Conservation (phyloP, 2,797 vertebrate species). For the Mico argentatus region DNA sequence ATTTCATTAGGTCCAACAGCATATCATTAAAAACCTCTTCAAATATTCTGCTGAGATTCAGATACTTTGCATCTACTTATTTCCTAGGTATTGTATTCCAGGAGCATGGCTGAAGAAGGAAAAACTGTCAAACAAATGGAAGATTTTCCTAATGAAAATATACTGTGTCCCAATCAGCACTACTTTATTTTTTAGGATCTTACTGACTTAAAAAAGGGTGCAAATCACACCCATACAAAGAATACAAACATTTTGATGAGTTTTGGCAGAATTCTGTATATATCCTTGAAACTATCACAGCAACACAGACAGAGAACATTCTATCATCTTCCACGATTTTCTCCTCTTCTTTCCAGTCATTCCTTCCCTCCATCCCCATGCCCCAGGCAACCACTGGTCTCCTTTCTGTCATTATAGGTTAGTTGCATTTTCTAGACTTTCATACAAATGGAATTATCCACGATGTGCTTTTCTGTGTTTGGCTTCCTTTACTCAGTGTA, state of each 20-base stretch:
- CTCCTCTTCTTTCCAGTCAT: neutral
- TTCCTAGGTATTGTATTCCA: neutral
- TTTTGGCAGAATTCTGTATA: neutral
- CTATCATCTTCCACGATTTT: neutral
- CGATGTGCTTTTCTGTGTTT: neutral
- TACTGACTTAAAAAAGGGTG: neutral
- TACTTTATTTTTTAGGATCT: neutral
- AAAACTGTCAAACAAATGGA: neutral
- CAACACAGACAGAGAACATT: neutral
- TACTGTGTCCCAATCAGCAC: neutral
- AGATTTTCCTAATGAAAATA: neutral
- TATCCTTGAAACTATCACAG: neutral
- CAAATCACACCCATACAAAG: neutral
- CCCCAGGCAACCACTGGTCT: neutral
- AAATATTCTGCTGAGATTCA: neutral
- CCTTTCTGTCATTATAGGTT: no score
- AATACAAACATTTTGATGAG: neutral
- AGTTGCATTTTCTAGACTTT: neutral
- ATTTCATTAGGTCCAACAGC: neutral
- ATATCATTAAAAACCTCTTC: neutral
- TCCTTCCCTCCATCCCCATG: fast-evolving
- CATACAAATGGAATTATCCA: neutral
- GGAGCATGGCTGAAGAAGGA: neutral
- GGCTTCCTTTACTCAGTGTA: neutral
- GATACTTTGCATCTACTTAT: no score